A percentile compares a stretch with the other conserved stretches of the same genome.
phyloP scores from a whole-genome alignment of 2,113 vertebrate genomes.

The Notothenia rossii region DNA sequence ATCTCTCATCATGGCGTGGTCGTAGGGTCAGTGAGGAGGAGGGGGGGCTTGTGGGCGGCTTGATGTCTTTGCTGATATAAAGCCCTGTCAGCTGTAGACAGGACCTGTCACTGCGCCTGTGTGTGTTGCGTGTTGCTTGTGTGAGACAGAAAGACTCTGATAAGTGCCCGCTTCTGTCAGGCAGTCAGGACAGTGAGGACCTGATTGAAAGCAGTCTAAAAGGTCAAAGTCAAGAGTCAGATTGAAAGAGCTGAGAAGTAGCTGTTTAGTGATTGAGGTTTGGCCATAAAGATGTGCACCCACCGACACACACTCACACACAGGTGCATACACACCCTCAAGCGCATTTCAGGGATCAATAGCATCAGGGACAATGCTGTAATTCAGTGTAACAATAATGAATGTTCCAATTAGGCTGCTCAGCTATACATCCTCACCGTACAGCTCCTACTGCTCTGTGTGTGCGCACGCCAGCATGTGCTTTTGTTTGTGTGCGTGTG shows the following conservation, averaged over 20 bases:
- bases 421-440: constrained; percentile 44
- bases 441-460: constrained; percentile 20
- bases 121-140: constrained; percentile 20
- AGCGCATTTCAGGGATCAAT: constrained; percentile 48
- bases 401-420: constrained; percentile 66
- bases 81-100: constrained; percentile 76
- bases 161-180: constrained; percentile 63
- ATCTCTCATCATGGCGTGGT: constrained; percentile 76
- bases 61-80: constrained; percentile 77
- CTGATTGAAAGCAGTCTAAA: constrained; percentile 74
- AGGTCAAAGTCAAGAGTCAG: constrained; percentile 73
- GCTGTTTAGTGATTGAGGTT: constrained; percentile 51
- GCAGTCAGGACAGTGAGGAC: constrained; percentile 50
- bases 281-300: constrained; percentile 30
- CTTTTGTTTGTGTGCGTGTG: constrained; percentile 8
- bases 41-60: constrained; percentile 53
- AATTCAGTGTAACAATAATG: constrained; percentile 65
- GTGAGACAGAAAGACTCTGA: constrained; percentile 29
- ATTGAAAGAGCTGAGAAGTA: constrained; percentile 51
- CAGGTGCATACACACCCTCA: not conserved
- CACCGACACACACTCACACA: constrained; percentile 16
- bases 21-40: constrained; percentile 56
- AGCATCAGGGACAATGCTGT: constrained; percentile 57
- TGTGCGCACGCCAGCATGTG: constrained; percentile 2
- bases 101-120: constrained; percentile 59